Conservation (phyloP, 1,140 invertebrate species). For the Telenomus remus region DNA sequence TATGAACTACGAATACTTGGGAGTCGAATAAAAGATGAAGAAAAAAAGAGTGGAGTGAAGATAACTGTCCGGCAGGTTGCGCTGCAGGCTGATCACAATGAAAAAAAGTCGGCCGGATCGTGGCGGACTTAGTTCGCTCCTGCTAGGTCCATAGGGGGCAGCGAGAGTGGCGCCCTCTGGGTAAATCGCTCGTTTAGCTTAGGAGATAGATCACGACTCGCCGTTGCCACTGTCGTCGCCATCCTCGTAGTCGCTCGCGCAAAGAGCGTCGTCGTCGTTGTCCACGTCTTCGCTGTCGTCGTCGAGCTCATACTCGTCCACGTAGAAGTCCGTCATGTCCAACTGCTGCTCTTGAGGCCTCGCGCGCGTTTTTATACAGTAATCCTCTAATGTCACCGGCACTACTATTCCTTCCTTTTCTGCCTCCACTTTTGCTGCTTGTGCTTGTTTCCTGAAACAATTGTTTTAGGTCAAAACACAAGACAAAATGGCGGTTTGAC, state of each 20-base stretch:
- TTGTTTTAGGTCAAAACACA: neutral
- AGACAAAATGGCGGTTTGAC: neutral
- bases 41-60: constrained; percentile 61
- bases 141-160: too few species aligned
- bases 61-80: constrained; percentile 35
- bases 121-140: too few species aligned
- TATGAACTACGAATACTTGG: constrained; percentile 42
- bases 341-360: constrained; percentile 86
- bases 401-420: constrained; percentile 97
- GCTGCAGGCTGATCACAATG: too few species aligned
- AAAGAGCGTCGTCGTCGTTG: constrained; percentile 80
- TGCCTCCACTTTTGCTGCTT: constrained; percentile 94
- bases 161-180: neutral
- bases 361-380: constrained; percentile 93
- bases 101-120: too few species aligned
- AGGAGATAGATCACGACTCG: constrained; percentile 78
- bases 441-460: constrained; percentile 93
- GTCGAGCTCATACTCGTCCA: constrained; percentile 91
- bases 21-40: constrained; percentile 30
- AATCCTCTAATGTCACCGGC: constrained; percentile 97
- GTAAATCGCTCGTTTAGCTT: constrained; percentile 24
- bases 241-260: constrained; percentile 81
- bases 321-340: constrained; percentile 94
- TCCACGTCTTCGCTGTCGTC: constrained; percentile 83
- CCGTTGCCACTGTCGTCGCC: constrained; percentile 89